Evolutionary conservation across 2,113 vertebrate genomes (phyloP).

Genomic region (Petroica traversi): DNA sequence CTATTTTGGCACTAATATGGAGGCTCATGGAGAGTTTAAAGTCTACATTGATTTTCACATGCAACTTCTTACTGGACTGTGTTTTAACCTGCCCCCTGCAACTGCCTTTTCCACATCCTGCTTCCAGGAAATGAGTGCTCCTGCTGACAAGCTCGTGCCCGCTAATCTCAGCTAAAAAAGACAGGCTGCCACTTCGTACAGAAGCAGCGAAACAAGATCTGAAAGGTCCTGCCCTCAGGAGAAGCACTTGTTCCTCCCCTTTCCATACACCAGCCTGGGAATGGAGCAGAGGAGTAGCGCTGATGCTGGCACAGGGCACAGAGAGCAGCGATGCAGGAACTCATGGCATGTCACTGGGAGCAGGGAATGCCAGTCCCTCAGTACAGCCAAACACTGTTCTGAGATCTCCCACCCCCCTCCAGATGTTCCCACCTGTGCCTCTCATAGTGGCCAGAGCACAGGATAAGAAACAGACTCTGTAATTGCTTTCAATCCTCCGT

Average conservation of each 20-base stretch:
- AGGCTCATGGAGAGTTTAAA: background rate
- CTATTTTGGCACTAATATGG: background rate
- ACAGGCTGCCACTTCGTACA: conserved; percentile 6
- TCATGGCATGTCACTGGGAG: background rate
- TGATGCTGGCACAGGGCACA: background rate
- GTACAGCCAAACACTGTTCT: background rate
- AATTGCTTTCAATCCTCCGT: background rate
- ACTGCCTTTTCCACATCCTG: background rate
- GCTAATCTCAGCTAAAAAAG: background rate
- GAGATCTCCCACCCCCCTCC: background rate
- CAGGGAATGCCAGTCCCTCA: background rate
- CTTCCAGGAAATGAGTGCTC: background rate
- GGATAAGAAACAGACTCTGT: background rate
- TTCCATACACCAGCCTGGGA: background rate
- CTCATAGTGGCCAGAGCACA: rapidly evolving
- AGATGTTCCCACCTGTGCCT: background rate
- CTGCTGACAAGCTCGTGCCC: background rate
- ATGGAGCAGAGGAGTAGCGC: background rate
- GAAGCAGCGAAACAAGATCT: background rate
- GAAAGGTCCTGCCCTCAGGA: conserved; percentile 43
- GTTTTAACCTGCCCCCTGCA: background rate
- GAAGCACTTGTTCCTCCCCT: background rate
- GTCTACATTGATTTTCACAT: background rate
- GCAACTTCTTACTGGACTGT: background rate
- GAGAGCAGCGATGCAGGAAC: background rate